A percentile compares a stretch with the other conserved stretches of the same genome.
Conservation (phyloP, 2,797 vertebrate species). For the Lacerta viridis region DNA sequence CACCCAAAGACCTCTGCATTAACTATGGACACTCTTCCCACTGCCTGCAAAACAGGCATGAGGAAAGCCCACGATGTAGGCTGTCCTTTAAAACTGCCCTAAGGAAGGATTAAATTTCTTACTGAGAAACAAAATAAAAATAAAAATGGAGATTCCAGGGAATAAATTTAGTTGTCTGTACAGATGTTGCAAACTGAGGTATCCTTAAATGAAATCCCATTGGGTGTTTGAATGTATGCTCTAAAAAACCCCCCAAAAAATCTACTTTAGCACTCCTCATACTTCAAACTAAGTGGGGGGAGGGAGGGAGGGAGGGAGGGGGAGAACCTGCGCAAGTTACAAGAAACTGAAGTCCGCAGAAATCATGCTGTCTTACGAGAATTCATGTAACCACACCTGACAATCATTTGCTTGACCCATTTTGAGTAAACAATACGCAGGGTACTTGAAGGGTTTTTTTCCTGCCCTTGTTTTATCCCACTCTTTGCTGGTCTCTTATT, state of each 20-base stretch:
- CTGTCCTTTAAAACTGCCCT: not conserved
- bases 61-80: not conserved
- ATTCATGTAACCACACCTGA: slow-evolving; percentile 67
- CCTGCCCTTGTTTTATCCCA: slow-evolving; percentile 82
- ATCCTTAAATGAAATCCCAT: not conserved
- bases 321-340: not conserved
- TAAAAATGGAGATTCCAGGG: slow-evolving; percentile 19
- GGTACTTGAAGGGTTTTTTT: slow-evolving; percentile 81
- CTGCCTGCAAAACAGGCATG: not conserved
- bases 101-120: slow-evolving; percentile 14
- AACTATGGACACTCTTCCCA: slow-evolving; percentile 43
- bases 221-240: not conserved
- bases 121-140: not conserved
- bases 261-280: slow-evolving; percentile 16
- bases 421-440: slow-evolving; percentile 74
- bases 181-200: slow-evolving; percentile 7
- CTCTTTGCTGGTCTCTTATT: slow-evolving; percentile 84
- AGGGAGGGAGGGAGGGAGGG: not conserved
- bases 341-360: slow-evolving; percentile 43
- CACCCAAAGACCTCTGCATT: slow-evolving; percentile 52
- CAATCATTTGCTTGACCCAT: slow-evolving; percentile 75
- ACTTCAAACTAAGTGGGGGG: not conserved
- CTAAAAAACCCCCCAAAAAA: not conserved
- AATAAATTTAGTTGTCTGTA: not conserved
- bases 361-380: slow-evolving; percentile 56